Evolutionary conservation across 2,797 vertebrate species (phyloP).

Genomic region (Sitta carolinensis): DNA sequence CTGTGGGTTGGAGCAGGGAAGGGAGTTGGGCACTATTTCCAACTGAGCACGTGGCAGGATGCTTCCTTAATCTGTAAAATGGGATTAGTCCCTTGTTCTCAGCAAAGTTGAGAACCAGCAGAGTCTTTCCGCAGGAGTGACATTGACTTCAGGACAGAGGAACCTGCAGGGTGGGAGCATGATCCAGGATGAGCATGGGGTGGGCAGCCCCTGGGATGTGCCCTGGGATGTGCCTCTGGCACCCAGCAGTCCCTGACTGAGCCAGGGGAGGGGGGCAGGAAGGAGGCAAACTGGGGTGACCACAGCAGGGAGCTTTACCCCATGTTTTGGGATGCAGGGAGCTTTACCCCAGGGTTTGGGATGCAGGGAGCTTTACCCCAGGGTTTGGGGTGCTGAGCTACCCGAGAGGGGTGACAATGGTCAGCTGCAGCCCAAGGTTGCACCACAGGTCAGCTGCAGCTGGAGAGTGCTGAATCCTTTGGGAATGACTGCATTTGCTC

Average conservation of each 20-base stretch:
- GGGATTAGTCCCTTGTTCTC: not conserved
- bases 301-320: not conserved
- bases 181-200: accelerated
- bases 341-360: not conserved
- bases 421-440: not conserved
- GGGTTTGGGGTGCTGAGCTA: not conserved
- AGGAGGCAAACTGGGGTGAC: not conserved
- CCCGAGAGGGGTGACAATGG: accelerated
- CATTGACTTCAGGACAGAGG: not conserved
- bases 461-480: not conserved
- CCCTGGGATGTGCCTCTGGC: not conserved
- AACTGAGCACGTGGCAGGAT: not conserved
- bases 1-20: accelerated
- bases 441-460: not conserved
- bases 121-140: accelerated
- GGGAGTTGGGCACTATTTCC: not conserved
- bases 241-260: accelerated
- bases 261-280: accelerated
- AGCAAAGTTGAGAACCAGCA: accelerated
- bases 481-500: not conserved
- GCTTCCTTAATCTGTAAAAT: not conserved
- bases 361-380: not conserved
- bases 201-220: accelerated
- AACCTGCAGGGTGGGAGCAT: not conserved
- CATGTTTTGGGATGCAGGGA: not conserved